Evolutionary conservation across 2,113 vertebrate genomes (phyloP).

Genomic region (Brachirus orientalis): DNA sequence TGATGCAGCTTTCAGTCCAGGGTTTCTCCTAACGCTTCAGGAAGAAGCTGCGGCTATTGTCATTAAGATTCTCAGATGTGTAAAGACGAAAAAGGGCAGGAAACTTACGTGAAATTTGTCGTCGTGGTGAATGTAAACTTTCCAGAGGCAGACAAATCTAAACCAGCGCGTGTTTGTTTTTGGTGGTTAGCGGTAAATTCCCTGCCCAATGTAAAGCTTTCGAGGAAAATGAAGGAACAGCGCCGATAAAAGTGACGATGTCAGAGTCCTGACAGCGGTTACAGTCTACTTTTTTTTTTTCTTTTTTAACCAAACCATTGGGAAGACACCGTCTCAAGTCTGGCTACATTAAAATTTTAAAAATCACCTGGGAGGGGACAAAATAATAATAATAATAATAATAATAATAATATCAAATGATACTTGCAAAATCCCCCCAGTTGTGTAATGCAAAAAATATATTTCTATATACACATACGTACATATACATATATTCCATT

Average conservation of each 20-base stretch:
- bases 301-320: slow-evolving; percentile 63
- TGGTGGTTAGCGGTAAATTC: slow-evolving; percentile 26
- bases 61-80: slow-evolving; percentile 43
- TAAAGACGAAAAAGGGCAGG: slow-evolving; percentile 46
- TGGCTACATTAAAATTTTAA: slow-evolving; percentile 78
- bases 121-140: slow-evolving; percentile 10
- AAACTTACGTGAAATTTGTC: background rate
- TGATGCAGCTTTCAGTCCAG: slow-evolving; percentile 73
- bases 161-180: background rate
- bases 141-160: slow-evolving; percentile 12
- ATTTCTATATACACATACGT: slow-evolving; percentile 84
- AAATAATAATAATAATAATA: slow-evolving; percentile 12
- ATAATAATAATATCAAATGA: slow-evolving; percentile 73
- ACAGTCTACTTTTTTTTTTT: slow-evolving; percentile 55
- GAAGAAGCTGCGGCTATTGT: slow-evolving; percentile 7
- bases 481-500: slow-evolving; percentile 83
- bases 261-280: slow-evolving; percentile 47
- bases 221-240: slow-evolving; percentile 62
- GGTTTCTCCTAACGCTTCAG: slow-evolving; percentile 63
- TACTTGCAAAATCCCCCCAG: slow-evolving; percentile 74
- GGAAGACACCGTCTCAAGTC: slow-evolving; percentile 79
- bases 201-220: slow-evolving; percentile 67
- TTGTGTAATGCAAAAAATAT: slow-evolving; percentile 84
- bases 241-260: slow-evolving; percentile 49
- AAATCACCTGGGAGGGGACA: slow-evolving; percentile 63